Evolutionary conservation across 2,797 vertebrate genomes (phyloP), one percentile per base, ranked within the genome.

Genomic region (Eidolon dupreanum): DNA sequence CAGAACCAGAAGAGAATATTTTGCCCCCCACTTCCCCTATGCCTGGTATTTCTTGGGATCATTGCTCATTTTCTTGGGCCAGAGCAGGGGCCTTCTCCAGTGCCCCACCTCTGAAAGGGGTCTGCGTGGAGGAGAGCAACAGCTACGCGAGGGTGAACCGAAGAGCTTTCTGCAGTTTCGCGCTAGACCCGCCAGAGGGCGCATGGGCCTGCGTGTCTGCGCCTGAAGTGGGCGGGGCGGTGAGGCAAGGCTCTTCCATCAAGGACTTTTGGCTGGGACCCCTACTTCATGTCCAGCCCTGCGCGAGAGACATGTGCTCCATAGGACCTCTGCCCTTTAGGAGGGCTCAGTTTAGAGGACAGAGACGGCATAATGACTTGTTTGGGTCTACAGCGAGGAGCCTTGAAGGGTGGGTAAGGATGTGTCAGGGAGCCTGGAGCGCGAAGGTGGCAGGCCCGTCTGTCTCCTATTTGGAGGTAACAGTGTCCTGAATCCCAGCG

Each of bases 131-230:
- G 13, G 3, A 46, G 31, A 61, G 55, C 61, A 4, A 0, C 36
- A 17, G 61, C 11, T 53, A 8, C 4, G 9, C 5, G 3, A 46
- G 5, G 26, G 15, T 16, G 31, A 61, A 43, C 1, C 9, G 2
- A 19, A 66, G 41, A 79, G 22, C 16, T 53, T 63, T 38, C 81
- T 78, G 93, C 55, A 88, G 73, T 82, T 90, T 22, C 57, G 3
- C 1, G 0, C 59, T 13, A 20, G 3, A 17, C n/a, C 96, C 97
- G 41, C 95, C 85, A 97, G 97, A 95, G 96, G 97, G 97, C 88
- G 96, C 88, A 92, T 73, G 63, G 82, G 68, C 92, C 38, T 36
- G 2, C 36, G 81, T 70, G 84, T 46, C 43, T 6, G 24, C 0
- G 0, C 3, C 46, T 1, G 73, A 59, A 49, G 53, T 31, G 85